Evolutionary conservation across 2,113 vertebrate genomes (phyloP).

Genomic region (Psilopogon haemacephalus): DNA sequence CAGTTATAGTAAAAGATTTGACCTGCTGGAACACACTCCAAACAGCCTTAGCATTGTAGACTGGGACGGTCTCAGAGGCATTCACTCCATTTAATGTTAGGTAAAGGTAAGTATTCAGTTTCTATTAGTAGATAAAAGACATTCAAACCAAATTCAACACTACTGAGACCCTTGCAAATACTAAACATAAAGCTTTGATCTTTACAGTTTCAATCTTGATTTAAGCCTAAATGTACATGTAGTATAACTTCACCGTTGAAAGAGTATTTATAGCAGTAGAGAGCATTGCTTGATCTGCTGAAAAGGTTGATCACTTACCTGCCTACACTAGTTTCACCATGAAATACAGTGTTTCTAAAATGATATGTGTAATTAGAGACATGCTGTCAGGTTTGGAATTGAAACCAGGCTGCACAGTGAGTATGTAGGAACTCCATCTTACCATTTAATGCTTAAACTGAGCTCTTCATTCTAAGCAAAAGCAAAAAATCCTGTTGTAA

Average conservation of each 20-base stretch:
- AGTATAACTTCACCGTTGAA: neutral
- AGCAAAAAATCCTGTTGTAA: neutral
- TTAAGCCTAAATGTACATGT: neutral
- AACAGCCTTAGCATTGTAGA: neutral
- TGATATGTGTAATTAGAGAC: neutral
- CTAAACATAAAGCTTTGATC: neutral
- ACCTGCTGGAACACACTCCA: neutral
- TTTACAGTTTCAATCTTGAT: neutral
- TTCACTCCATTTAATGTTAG: neutral
- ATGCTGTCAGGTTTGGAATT: neutral
- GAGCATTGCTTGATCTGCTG: neutral
- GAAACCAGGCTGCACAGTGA: neutral
- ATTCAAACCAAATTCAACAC: neutral
- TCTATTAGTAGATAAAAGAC: neutral
- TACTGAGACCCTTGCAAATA: neutral
- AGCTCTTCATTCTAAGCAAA: neutral
- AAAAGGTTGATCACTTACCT: neutral
- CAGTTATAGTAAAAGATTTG: neutral
- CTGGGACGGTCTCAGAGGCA: neutral
- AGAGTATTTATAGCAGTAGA: neutral
- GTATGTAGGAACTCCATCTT: neutral
- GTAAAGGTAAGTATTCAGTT: neutral
- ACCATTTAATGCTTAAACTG: neutral
- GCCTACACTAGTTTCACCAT: neutral
- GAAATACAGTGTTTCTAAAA: slow-evolving; percentile 1